Evolutionary conservation across 2,113 vertebrate species (phyloP).

Genomic region (human (Homo sapiens)): DNA sequence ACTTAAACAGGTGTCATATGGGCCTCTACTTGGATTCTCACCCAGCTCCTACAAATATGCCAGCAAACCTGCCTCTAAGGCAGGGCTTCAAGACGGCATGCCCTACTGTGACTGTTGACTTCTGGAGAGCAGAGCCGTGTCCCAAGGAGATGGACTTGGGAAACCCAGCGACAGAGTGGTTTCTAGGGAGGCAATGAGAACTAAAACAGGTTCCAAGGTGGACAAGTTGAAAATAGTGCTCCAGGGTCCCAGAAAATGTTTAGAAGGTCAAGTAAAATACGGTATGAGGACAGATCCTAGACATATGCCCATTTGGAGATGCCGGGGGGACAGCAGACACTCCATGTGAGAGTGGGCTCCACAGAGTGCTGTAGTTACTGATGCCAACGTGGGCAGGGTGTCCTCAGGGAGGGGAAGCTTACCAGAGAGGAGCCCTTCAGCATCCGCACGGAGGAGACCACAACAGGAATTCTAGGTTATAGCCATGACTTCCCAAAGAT

Average conservation of each 20-base stretch:
- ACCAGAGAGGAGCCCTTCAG: neutral
- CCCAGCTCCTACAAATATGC: neutral
- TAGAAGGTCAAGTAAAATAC: neutral
- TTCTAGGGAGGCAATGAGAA: neutral
- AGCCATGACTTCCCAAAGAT: neutral
- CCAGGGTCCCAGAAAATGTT: neutral
- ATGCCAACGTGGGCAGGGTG: neutral
- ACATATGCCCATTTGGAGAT: neutral
- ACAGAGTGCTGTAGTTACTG: neutral
- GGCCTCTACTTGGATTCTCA: neutral
- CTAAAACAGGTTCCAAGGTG: neutral
- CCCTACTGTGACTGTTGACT: neutral
- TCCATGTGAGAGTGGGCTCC: no score
- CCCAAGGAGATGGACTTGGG: neutral
- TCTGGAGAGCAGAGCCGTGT: neutral
- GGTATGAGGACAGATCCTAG: neutral
- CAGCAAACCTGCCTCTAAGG: neutral
- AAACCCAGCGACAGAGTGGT: neutral
- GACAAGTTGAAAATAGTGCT: neutral
- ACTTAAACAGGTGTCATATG: neutral
- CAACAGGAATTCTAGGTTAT: neutral
- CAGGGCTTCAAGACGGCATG: accelerated
- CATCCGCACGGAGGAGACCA: neutral
- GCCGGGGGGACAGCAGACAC: neutral
- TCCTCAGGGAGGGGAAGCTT: neutral